Evolutionary conservation across 1,140 invertebrate species (phyloP), one percentile per base, ranked within the genome.

Genomic region (Stegodyphus mimosarum): DNA sequence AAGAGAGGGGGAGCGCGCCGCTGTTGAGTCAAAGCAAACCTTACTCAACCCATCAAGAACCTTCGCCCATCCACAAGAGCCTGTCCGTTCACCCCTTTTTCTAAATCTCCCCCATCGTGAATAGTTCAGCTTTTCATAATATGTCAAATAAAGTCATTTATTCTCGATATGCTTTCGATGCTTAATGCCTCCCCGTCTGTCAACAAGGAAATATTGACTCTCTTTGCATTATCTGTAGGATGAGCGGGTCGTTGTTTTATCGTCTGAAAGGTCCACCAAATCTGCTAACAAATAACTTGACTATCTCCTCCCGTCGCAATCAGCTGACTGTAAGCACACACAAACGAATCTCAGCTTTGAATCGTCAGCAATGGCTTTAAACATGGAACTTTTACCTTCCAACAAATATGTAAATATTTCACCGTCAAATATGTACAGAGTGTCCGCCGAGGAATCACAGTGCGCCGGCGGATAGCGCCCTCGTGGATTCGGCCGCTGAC

Each of bases 321-420:
- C 81, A 84, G 81, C 80, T 83, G 80, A 83, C 80, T 66, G 80
- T 83, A 83, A 80, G 77, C 71, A 83, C 71, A 83, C 70, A 74
- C 71, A 74, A 74, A 74, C 60, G 69, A 72, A 73, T 72, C 79
- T 80, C 69, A 53, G 50, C 69, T 71, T 66, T 33, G 69, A 80
- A 80, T 80, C 78, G 69, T 81, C 78, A 18, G 70, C 53, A 9
- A 60, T 4, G 49, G 81, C 81, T 84, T 76, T 75, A 84, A 84
- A 69, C 81, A 84, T 76, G 51, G 74, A 71, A 86, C 83, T 86
- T 86, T 86, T 86, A 86, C 74, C 83, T 53, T 78, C 55, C 74
- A 78, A 86, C 83, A 86, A 86, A 86, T 86, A 86, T 86, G 83
- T 78, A 86, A 86, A 86, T 86, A 86, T 84, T 84, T 69, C 83